These are phyloP conservation scores for Metopia argyrocephala DNA, from an alignment of 2,888 invertebrate genomes.

Conservation along the genomic window DNA sequence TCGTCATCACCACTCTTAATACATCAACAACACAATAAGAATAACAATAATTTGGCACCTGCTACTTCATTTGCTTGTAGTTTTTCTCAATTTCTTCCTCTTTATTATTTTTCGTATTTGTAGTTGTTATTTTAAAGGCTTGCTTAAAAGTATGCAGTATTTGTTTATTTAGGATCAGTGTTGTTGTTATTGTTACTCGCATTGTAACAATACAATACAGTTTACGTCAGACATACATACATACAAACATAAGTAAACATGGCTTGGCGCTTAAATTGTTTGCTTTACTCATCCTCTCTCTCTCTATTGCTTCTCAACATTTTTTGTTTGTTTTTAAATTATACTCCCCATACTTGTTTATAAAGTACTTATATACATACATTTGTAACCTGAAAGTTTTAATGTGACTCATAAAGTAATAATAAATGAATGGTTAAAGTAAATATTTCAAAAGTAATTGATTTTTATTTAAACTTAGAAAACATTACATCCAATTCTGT, in stretches of 20 bases:
- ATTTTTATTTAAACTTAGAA: too few relatives aligned
- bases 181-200: not conserved
- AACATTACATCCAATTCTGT: too few relatives aligned
- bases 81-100: conserved; percentile 25
- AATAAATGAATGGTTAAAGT: too few relatives aligned
- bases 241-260: conserved; percentile 30
- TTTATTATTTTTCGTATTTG: conserved; percentile 13
- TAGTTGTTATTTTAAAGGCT: conserved; percentile 1
- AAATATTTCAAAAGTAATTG: too few relatives aligned
- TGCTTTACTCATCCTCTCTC: not conserved
- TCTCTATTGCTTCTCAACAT: not conserved
- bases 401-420: not conserved
- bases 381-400: not conserved
- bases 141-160: conserved; percentile 26
- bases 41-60: conserved; percentile 55
- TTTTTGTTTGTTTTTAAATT: conserved; percentile 6
- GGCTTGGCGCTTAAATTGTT: conserved; percentile 43
- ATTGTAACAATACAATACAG: conserved; percentile 1
- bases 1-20: conserved; percentile 56
- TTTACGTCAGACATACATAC: conserved; percentile 9
- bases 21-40: conserved; percentile 25
- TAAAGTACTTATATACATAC: too few relatives aligned
- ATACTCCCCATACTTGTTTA: conserved; percentile 9
- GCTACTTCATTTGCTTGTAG: conserved; percentile 37
- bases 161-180: conserved; percentile 21